Evolutionary conservation across 1,140 invertebrate species (phyloP), one percentile per base, ranked within the genome.

Genomic region (Sitobion miscanthi): DNA sequence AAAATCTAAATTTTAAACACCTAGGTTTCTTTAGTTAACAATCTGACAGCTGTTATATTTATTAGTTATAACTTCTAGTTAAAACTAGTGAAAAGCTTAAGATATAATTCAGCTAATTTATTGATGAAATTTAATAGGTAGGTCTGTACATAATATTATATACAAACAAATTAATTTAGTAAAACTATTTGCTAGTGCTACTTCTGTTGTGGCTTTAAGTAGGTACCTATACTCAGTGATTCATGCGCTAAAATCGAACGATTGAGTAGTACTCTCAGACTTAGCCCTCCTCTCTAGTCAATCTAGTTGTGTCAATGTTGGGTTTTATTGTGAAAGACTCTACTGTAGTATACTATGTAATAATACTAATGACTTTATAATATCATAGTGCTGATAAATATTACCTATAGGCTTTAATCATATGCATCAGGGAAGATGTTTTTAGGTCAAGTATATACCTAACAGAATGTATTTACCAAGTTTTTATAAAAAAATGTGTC

Each of bases 11-110:
- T 77, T 77, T 4, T 77, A n/a, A 77, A 17, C 4, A 77, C 2
- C 0, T 7, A 21, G n/a, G 0, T n/a, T n/a, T n/a, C 17, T 17
- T n/a, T n/a, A 17, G 17, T 17, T 0, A 77, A n/a, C 14, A n/a
- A n/a, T 17, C 30, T 4, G 25, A 62, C 8, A 25, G 8, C 8
- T 14, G 0, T 14, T 14, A 69, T 69, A n/a, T 5, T n/a, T n/a
- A n/a, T 69, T 69, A 69, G 30, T n/a, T 69, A 17, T n/a, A 69
- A n/a, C n/a, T n/a, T 77, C n/a, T 2, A n/a, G 14, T 42, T 4
- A 42, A 6, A 62, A 30, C 9, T 69, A 69, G 30, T 17, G 30
- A 77, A 77, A 77, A n/a, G n/a, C 62, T 14, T 20, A 3, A 77
- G 62, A 0, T 77, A 69, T 14, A n/a, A 7, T 25, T 30, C 2